Evolutionary conservation across 2,113 vertebrate species (phyloP), one percentile per base, ranked within the genome.

Genomic region (Eleginops maclovinus): DNA sequence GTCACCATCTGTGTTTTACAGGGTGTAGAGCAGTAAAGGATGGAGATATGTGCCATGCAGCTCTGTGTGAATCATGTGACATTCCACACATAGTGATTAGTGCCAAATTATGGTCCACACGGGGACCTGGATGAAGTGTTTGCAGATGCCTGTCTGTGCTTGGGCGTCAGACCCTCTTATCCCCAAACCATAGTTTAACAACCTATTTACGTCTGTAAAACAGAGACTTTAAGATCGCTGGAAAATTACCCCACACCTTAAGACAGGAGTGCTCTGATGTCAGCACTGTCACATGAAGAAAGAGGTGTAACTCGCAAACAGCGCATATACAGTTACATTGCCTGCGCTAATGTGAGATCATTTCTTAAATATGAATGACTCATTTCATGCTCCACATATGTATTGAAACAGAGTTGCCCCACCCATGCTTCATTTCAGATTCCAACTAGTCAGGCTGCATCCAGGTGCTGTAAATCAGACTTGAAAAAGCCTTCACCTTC

Each of bases 1-100:
- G 70, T 62, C 75, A 69, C 60, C 90, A 88, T 90, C 72, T 88
- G 90, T 84, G 51, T 90, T 92, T 92, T 75, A 90, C 82, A 77
- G 69, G 74, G 75, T 87, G 84, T 61, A 47, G 73, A 78, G 72
- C 72, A 83, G 72, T 83, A 63, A 88, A 81, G 60, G 63, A 79
- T 63, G 71, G 21, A 66, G 75, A 85, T 83, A 71, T 85, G 71
- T 77, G 72, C 81, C 88, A 86, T 72, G 60, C 79, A 50, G 81
- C 76, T 72, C 47, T 51, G 62, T 41, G 62, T 81, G 75, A 88
- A 85, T 88, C 85, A 86, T 79, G 86, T 83, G 86, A 84, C 87
- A 85, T 91, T 91, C 82, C 86, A 84, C 81, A 86, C 77, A 53
- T 55, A 54, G 75, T 67, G 81, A 91, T 93, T 91, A 83, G 79